Evolutionary conservation across 1,140 invertebrate species (phyloP), one percentile per base, ranked within the genome.

Genomic region (Drosophila cardini): DNA sequence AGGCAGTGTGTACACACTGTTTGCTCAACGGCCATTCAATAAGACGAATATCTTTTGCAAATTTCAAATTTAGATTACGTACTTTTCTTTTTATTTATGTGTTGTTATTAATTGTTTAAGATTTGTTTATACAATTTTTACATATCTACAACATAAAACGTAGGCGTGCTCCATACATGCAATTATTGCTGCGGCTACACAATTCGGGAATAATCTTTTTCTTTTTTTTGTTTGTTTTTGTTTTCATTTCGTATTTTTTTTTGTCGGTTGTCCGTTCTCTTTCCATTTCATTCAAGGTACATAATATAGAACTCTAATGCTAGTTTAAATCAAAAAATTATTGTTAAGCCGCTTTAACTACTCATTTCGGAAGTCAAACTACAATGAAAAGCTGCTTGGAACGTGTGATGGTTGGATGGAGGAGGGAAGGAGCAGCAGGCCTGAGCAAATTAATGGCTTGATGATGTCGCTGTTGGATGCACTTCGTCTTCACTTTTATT

Each of bases 61-160:
- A 46, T 40, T 56, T 48, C 9, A 56, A 64, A 52, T 72, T 26
- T 72, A 18, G 32, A 65, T 71, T 61, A 52, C 15, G 40, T 67
- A 70, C 40, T 68, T 56, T 85, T 80, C 21, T 56, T 62, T 80
- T 53, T 34, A 13, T 76, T 15, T 69, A 45, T 63, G 32, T 56
- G 40, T 61, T 57, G 48, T 67, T 65, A 36, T 43, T 42, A 42
- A 48, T 62, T 57, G n/a, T 77, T 67, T 73, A 57, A 26, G 52
- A 9, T 63, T 50, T 68, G 67, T 77, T 80, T 84, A 43, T 84
- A 87, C 83, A 87, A 77, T 84, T 84, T 84, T 56, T 89, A 87
- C 80, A 87, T 87, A 87, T 87, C 83, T 87, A 87, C 84, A 87
- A 87, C 84, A 80, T 89, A 87, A 80, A 80, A 83, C 53, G 45